Conservation (phyloP, 2,888 invertebrate genomes). For the Cacoxenus indagator region DNA sequence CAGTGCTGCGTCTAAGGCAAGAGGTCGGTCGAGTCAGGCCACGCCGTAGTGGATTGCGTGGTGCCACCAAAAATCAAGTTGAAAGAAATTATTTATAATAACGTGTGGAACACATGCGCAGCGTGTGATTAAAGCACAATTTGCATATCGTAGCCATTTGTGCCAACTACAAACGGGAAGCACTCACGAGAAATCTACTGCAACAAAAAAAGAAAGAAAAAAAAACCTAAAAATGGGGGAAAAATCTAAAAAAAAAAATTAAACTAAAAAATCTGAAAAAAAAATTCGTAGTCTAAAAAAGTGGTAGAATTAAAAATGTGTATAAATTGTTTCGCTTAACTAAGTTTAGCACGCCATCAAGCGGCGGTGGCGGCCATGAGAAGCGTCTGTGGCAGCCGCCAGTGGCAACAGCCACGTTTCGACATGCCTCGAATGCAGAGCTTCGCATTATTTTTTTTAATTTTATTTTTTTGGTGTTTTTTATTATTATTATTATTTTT, state of each 20-base stretch:
- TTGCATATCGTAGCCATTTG: constrained; percentile 47
- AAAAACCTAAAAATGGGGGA: neutral
- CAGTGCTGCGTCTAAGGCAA: neutral
- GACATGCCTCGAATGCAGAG: neutral
- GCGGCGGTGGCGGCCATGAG: neutral
- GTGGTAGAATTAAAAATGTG: constrained; percentile 15
- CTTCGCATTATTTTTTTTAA: constrained; percentile 12
- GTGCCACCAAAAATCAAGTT: neutral
- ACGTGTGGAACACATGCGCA: constrained; percentile 17
- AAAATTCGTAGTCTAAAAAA: constrained; percentile 19
- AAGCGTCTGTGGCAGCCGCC: neutral
- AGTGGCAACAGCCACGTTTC: neutral
- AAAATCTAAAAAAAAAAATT: constrained; percentile 22
- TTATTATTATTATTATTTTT: neutral
- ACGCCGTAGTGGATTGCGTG: neutral
- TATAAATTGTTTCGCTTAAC: constrained; percentile 32
- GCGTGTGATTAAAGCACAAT: constrained; percentile 49
- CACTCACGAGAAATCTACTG: constrained; percentile 17
- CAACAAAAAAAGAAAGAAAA: constrained; percentile 20
- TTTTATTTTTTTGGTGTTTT: constrained; percentile 3
- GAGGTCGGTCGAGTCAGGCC: neutral
- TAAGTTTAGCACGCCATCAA: constrained; percentile 35
- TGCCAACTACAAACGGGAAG: constrained; percentile 3
- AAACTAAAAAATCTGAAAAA: constrained; percentile 19
- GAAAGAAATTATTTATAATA: constrained; percentile 19